phyloP scores from a whole-genome alignment of 2,113 vertebrate species.

The Oncorhynchus nerka region DNA sequence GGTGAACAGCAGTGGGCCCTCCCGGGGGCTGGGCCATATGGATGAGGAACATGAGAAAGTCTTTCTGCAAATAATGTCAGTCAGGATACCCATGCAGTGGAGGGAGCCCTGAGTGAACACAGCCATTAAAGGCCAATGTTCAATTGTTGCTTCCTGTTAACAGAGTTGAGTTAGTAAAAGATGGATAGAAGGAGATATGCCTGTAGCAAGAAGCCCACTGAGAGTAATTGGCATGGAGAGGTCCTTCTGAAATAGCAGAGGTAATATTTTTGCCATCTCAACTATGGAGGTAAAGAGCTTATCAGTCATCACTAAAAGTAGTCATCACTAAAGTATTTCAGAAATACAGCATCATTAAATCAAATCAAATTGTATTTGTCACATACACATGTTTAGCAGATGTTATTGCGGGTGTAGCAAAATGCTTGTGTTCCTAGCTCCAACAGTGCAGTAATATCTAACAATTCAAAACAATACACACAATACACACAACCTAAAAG shows the following conservation, averaged over 20 bases:
- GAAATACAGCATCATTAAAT: not conserved
- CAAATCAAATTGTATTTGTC: too few relatives aligned
- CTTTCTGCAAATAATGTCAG: conserved; percentile 48
- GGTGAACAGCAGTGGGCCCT: conserved; percentile 52
- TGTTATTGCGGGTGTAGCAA: too few relatives aligned
- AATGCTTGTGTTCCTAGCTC: too few relatives aligned
- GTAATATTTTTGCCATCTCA: too few relatives aligned
- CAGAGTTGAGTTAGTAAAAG: not conserved
- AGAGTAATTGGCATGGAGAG: not conserved
- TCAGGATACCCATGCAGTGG: conserved; percentile 40
- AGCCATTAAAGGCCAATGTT: not conserved
- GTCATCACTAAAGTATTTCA: not conserved
- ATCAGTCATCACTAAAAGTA: not conserved
- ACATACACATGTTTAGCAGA: too few relatives aligned
- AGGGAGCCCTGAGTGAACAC: conserved; percentile 23
- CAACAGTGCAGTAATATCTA: too few relatives aligned
- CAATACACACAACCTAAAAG: too few relatives aligned
- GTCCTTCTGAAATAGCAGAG: too few relatives aligned
- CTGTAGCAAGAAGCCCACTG: not conserved
- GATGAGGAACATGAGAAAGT: conserved; percentile 34
- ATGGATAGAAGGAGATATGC: too few relatives aligned
- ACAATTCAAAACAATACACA: too few relatives aligned
- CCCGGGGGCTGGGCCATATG: conserved; percentile 51
- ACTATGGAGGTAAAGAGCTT: not conserved
- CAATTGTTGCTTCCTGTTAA: not conserved